phyloP scores from a whole-genome alignment of 2,888 invertebrate genomes.

The Cylloceria caligata region DNA sequence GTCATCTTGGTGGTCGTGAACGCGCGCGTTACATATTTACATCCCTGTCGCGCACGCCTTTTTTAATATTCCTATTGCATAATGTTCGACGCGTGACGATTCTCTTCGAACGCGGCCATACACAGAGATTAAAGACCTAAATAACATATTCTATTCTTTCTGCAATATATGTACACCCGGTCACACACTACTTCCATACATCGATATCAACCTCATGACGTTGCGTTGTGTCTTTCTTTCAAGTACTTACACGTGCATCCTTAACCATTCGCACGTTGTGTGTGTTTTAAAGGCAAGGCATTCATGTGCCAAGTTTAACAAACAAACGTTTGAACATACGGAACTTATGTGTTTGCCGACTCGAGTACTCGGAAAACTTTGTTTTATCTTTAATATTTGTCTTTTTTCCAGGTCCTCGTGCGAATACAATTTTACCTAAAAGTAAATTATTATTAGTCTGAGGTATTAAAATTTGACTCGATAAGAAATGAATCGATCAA shows the following conservation, averaged over 20 bases:
- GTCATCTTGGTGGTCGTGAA: constrained; percentile 50
- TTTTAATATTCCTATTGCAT: constrained; percentile 75
- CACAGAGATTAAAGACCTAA: constrained; percentile 59
- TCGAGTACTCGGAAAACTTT: constrained; percentile 14
- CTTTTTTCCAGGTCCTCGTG: constrained; percentile 69
- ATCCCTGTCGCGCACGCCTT: constrained; percentile 58
- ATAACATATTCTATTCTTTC: constrained; percentile 50
- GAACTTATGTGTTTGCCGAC: constrained; percentile 55
- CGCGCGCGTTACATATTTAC: constrained; percentile 66
- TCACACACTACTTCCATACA: not conserved
- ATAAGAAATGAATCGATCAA: not conserved
- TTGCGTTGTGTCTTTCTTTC: not conserved
- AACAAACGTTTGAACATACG: not conserved
- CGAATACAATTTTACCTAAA: constrained; percentile 43
- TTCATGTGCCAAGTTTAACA: constrained; percentile 18
- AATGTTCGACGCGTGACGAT: constrained; percentile 63
- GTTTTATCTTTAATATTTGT: constrained; percentile 1
- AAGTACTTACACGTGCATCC: constrained; percentile 20
- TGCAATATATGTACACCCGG: not conserved
- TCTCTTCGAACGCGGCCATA: constrained; percentile 41
- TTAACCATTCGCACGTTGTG: constrained; percentile 2
- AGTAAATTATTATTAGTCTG: not conserved
- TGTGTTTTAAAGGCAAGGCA: constrained; percentile 12
- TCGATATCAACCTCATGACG: constrained; percentile 43
- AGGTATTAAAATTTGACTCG: too few relatives aligned